Conservation (phyloP, 2,797 vertebrate genomes). For the Chrosomus eos region DNA sequence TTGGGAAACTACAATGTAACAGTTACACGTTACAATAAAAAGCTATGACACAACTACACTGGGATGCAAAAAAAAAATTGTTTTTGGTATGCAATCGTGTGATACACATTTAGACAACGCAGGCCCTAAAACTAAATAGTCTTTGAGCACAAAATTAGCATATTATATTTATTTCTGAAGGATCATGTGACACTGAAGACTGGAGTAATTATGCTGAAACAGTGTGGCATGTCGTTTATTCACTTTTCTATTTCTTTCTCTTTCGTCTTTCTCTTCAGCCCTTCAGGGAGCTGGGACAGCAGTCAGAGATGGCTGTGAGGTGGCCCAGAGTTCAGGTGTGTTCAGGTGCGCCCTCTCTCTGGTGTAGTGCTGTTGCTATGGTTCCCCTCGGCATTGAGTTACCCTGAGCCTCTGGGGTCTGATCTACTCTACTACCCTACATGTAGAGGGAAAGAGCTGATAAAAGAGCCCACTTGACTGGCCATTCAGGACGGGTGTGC, state of each 20-base stretch:
- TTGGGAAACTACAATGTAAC: not conserved
- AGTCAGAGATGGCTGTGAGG: conserved; percentile 15
- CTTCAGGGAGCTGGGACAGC: not conserved
- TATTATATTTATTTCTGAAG: not conserved
- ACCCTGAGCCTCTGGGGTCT: conserved; percentile 57
- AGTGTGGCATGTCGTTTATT: not conserved
- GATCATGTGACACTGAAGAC: not conserved
- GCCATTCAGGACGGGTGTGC: conserved; percentile 12
- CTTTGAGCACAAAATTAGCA: not conserved
- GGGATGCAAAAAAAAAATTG: not conserved
- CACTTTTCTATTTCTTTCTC: not conserved
- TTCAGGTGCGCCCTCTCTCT: conserved; percentile 65
- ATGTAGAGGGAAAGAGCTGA: conserved; percentile 7
- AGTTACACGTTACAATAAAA: not conserved
- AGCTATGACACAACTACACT: not conserved
- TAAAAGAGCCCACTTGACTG: conserved; percentile 36
- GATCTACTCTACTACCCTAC: conserved; percentile 26
- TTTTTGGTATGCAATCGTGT: not conserved
- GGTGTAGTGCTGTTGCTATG: conserved; percentile 67
- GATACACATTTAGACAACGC: not conserved
- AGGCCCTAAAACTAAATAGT: not conserved
- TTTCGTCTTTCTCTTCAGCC: not conserved
- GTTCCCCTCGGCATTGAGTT: conserved; percentile 69
- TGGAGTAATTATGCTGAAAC: not conserved
- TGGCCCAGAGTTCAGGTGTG: conserved; percentile 23